Evolutionary conservation across 2,888 invertebrate genomes (phyloP).

Genomic region (Auanema sp.): DNA sequence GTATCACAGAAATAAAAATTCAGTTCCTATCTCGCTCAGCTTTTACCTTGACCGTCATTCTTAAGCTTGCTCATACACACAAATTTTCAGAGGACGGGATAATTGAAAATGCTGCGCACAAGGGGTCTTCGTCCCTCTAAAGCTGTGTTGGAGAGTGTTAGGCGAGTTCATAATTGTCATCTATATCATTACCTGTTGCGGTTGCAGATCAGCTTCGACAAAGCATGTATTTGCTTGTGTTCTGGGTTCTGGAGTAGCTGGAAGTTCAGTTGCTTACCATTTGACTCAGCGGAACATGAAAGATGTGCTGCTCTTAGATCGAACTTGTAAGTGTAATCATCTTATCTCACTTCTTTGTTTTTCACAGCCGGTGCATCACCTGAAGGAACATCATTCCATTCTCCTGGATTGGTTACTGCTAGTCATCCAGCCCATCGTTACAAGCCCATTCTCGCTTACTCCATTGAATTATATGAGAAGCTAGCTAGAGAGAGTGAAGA

Average conservation of each 20-base stretch:
- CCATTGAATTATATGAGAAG: slow-evolving; percentile 65
- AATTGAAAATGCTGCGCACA: too few species aligned
- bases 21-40: too few species aligned
- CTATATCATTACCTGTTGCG: too few species aligned
- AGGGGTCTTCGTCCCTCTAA: too few species aligned
- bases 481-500: slow-evolving; percentile 66
- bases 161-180: too few species aligned
- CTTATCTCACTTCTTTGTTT: too few species aligned
- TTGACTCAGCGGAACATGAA: slow-evolving; percentile 65
- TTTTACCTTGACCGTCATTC: too few species aligned
- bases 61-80: too few species aligned
- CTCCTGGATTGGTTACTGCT: slow-evolving; percentile 63
- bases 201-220: slow-evolving; percentile 23
- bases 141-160: too few species aligned
- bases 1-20: too few species aligned
- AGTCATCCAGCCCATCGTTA: slow-evolving; percentile 66
- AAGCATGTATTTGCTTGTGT: slow-evolving; percentile 54
- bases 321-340: slow-evolving; percentile 25
- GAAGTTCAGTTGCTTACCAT: slow-evolving; percentile 66
- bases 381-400: slow-evolving; percentile 49
- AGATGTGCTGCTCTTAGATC: slow-evolving; percentile 49
- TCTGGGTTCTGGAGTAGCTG: slow-evolving; percentile 67
- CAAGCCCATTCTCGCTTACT: slow-evolving; percentile 65
- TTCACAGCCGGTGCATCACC: slow-evolving; percentile 37
- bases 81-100: too few species aligned